Percentiles rank a stretch among this genome's conserved stretches.
These are phyloP conservation scores for Elanoides forficatus DNA, from an alignment of 2,113 vertebrate species.

Conservation along the genomic window DNA sequence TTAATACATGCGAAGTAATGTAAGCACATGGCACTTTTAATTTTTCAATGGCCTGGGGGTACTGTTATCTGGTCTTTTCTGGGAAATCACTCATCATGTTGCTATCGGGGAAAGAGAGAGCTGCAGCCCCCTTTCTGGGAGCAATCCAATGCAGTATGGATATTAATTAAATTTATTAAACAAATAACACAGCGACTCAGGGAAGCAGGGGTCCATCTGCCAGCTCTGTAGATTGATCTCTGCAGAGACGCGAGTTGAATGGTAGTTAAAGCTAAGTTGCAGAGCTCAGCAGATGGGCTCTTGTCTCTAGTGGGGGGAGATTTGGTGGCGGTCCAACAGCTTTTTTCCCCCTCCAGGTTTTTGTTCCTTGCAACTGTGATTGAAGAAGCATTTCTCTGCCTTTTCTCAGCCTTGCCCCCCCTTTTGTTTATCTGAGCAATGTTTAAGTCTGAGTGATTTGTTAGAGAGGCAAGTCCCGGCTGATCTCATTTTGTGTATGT, in stretches of 20 bases:
- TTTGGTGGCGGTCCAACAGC: constrained; percentile 84
- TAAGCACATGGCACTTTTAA: constrained; percentile 73
- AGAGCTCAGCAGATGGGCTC: constrained; percentile 87
- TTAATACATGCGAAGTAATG: constrained; percentile 67
- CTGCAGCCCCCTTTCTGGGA: constrained; percentile 75
- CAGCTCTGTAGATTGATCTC: constrained; percentile 79
- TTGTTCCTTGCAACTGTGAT: constrained; percentile 79
- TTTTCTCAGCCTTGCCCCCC: constrained; percentile 75
- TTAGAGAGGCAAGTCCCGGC: constrained; percentile 76
- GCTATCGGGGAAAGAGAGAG: constrained; percentile 66
- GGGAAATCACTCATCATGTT: constrained; percentile 77
- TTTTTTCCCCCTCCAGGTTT: constrained; percentile 82
- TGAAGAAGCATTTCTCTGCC: constrained; percentile 77
- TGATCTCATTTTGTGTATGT: constrained; percentile 77
- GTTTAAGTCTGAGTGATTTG: constrained; percentile 83
- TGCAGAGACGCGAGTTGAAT: constrained; percentile 80
- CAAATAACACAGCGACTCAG: constrained; percentile 83
- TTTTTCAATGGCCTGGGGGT: constrained; percentile 69
- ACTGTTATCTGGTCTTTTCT: constrained; percentile 76
- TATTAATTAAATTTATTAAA: constrained; percentile 94
- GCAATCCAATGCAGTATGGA: constrained; percentile 79
- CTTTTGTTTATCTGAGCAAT: constrained; percentile 81
- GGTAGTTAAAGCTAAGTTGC: constrained; percentile 81
- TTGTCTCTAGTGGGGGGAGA: constrained; percentile 81
- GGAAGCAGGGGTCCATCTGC: constrained; percentile 86